phyloP scores from a whole-genome alignment of 2,888 invertebrate genomes.

The Gandaritis pyraliata region DNA sequence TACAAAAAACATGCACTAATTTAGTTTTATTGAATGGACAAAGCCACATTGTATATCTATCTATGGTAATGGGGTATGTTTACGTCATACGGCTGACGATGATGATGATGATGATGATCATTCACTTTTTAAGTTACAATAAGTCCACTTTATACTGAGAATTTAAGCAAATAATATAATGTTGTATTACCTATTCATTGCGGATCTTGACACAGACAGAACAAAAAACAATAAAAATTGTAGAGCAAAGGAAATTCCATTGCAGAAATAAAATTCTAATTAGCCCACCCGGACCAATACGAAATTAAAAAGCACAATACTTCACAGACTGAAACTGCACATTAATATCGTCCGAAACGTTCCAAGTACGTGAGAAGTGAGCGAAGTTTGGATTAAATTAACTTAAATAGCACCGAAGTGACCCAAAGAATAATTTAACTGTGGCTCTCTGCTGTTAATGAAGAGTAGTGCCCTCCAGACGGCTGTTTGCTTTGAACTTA shows the following conservation, averaged over 20 bases:
- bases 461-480: conserved; percentile 77
- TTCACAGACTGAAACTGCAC: conserved; percentile 44
- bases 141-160: no score
- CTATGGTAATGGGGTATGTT: no score
- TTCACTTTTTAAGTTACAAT: no score
- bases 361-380: conserved; percentile 67
- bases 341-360: conserved; percentile 52
- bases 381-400: conserved; percentile 78
- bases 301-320: conserved; percentile 40
- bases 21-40: no score
- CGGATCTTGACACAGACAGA: background rate
- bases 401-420: conserved; percentile 80
- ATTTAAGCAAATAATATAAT: no score
- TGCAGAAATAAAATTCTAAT: conserved; percentile 30
- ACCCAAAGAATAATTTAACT: conserved; percentile 81
- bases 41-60: no score
- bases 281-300: conserved; percentile 37
- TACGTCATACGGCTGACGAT: no score
- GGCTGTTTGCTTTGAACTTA: conserved; percentile 76
- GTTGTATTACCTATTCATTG: no score
- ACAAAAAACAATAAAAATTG: background rate
- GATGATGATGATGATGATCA: no score
- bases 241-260: background rate
- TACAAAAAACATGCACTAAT: no score
- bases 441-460: conserved; percentile 73